Conservation (phyloP, 2,113 vertebrate genomes). For the Pachypanchax playfairii region DNA sequence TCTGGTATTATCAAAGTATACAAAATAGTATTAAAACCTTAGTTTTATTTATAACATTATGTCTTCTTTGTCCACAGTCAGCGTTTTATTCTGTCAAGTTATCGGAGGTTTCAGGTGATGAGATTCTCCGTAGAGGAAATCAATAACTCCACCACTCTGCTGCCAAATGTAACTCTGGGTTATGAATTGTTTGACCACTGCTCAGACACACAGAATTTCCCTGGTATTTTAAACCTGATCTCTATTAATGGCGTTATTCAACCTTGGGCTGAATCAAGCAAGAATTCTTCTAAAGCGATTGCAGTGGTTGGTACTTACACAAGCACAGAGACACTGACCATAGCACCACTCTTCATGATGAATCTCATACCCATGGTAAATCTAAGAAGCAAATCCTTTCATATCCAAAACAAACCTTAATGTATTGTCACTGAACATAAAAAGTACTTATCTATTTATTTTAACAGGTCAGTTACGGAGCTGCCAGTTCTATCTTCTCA, state of each 20-base stretch:
- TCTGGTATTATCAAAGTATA: not conserved
- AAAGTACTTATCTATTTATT: not conserved
- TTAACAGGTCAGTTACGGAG: conserved; percentile 83
- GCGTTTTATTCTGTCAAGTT: conserved; percentile 55
- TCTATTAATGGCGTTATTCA: conserved; percentile 49
- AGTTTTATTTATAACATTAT: not conserved
- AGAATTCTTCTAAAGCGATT: conserved; percentile 27
- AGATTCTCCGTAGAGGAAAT: conserved; percentile 84
- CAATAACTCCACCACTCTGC: conserved; percentile 83
- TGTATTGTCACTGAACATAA: too few species aligned
- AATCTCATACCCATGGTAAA: conserved; percentile 83
- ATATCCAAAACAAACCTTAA: too few species aligned
- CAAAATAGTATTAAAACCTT: not conserved
- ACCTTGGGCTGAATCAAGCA: conserved; percentile 10
- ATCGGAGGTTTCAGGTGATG: conserved; percentile 82
- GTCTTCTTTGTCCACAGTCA: conserved; percentile 49
- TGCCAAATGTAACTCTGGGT: conserved; percentile 85
- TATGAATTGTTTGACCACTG: conserved; percentile 85
- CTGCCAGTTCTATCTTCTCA: conserved; percentile 72
- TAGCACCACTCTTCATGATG: conserved; percentile 76
- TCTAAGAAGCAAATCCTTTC: too few species aligned
- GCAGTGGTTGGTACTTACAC: conserved; percentile 50
- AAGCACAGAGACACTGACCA: conserved; percentile 55
- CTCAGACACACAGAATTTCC: conserved; percentile 69
- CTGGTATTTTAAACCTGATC: conserved; percentile 65